Evolutionary conservation across 30 jellyfish, hydroid and myxozoan genomes (phyloP), one percentile per base, ranked within the genome.

Genomic region (Hydra vulgaris): DNA sequence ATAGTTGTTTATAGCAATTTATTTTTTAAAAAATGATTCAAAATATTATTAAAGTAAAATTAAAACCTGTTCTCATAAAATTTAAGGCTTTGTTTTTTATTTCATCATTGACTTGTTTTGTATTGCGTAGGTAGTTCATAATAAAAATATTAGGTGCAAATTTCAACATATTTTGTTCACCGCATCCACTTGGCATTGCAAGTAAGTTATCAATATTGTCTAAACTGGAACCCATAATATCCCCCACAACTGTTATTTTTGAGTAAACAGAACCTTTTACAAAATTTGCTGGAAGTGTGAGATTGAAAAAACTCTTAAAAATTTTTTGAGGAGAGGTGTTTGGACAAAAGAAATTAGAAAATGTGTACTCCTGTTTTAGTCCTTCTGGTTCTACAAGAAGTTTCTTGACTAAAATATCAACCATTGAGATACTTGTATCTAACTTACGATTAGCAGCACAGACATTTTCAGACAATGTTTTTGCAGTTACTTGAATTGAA

Each of bases 331-430:
- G 66, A 56, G 89, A 85, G n/a, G n/a, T n/a, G 1, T 74, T 83
- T 15, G 95, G 95, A 26, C 97, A 91, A 27, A 86, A 74, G 75
- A 91, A 83, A n/a, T 88, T 75, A 74, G 88, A 86, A 69, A 24
- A 81, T 0, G 97, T 86, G 79, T 82, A 78, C 54, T 86, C 96
- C 27, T 91, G 79, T 53, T 91, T 91, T 15, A 91, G 72, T 25
- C 97, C 97, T 84, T 91, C 97, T 23, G 97, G 94, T 89, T 91
- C 96, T 53, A 91, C 96, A 52, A 86, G 71, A 1, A 91, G 54
- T 70, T 90, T 90, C 85, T 61, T 85, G 23, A 86, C 70, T 1
- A 90, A 86, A 26, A 82, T 79, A 73, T 90, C 97, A 52, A 82
- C 78, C 86, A 88, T 80, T 0, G 92, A 7, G 22, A 40, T 82